Percentiles rank a stretch among this genome's conserved stretches.
phyloP scores from a whole-genome alignment of 2,797 vertebrate genomes.

The Gambusia yucatana region DNA sequence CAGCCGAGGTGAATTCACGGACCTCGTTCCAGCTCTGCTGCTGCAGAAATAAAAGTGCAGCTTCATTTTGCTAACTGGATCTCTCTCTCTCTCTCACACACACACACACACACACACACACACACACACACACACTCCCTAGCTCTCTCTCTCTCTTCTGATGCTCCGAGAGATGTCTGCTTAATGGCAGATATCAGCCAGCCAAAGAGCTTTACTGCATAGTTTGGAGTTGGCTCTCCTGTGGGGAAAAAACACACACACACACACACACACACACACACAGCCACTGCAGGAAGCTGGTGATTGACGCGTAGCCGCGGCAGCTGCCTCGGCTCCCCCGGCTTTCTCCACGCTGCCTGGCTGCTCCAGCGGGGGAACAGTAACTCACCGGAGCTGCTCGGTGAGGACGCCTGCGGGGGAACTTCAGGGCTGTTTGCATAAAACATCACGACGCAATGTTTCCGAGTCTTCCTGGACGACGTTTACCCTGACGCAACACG shows the following conservation, averaged over 20 bases:
- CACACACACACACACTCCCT: no score
- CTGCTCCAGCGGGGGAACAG: constrained; percentile 34
- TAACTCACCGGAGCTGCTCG: constrained; percentile 43
- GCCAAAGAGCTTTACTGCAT: constrained; percentile 63
- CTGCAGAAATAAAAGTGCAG: constrained; percentile 20
- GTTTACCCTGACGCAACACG: neutral
- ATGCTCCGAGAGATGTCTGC: constrained; percentile 64
- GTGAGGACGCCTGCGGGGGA: constrained; percentile 42
- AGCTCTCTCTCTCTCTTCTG: constrained; percentile 30
- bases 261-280: constrained; percentile 31
- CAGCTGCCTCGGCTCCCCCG: constrained; percentile 63
- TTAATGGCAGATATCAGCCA: constrained; percentile 68
- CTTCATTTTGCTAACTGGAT: constrained; percentile 21
- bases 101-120: no score
- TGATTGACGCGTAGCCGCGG: constrained; percentile 63
- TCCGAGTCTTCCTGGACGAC: constrained; percentile 6
- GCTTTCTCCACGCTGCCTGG: constrained; percentile 34
- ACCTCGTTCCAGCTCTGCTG: constrained; percentile 32
- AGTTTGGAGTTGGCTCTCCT: constrained; percentile 57
- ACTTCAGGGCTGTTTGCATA: constrained; percentile 47
- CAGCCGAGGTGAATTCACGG: constrained; percentile 16
- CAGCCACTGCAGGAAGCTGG: constrained; percentile 60
- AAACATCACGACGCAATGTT: constrained; percentile 22
- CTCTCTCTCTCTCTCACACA: neutral
- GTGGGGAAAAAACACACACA: constrained; percentile 40